Evolutionary conservation across 2,113 vertebrate species (phyloP), one percentile per base, ranked within the genome.

Genomic region (Chaenocephalus aceratus): DNA sequence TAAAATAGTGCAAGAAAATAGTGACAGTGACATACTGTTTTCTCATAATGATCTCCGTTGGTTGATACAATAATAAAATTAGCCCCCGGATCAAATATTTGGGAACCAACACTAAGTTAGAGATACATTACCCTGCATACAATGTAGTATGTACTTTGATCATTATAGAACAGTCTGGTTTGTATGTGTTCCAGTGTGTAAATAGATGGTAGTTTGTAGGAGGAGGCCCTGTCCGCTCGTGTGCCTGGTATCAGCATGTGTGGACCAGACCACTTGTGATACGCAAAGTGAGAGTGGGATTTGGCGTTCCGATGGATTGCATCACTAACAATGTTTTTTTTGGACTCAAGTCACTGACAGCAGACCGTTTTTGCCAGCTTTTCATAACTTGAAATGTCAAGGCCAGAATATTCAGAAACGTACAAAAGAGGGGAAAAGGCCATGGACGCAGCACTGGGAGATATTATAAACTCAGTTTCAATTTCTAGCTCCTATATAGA

Each of bases 241-340:
- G 72, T 77, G 83, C 80, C 77, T 83, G 80, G 18, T 70, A 79
- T 81, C 70, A 88, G 86, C 59, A 68, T 81, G 89, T 90, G 86
- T 92, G 82, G 88, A 87, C 88, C 91, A 83, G 76, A 77, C 87
- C 75, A 84, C 86, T 89, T 91, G 86, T 89, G 81, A 87, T 62
- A 72, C 81, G 80, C 78, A 90, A 85, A 91, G 82, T 82, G 83
- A 90, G 88, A 91, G 71, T 66, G 23, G 76, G 66, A 82, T 85
- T 84, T 86, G 86, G 84, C 82, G 66, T 34, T 62, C 51, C 61
- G 9, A 73, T 74, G 45, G 77, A 80, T 82, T 76, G 72, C 72
- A 85, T 85, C 86, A 44, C 80, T 26, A 88, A 80, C 86, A 82
- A 62, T 75, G 73, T 73, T 84, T 84, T 30, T 48, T 21, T 77